Percentiles rank a stretch among this genome's conserved stretches.
These are phyloP conservation scores for Periophthalmus modestus DNA, from an alignment of 2,113 vertebrate genomes.

Conservation along the genomic window DNA sequence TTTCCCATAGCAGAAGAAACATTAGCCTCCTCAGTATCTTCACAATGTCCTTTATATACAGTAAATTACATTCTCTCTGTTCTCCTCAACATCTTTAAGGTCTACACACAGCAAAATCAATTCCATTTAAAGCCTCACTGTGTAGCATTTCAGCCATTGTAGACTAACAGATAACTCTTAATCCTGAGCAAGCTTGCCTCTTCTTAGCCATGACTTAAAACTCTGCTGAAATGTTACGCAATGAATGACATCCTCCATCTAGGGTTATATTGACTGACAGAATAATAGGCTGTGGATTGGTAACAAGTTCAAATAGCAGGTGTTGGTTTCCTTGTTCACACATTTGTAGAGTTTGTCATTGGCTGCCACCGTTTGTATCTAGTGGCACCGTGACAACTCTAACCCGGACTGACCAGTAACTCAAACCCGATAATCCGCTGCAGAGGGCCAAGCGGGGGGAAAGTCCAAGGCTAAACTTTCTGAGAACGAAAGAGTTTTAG, in stretches of 20 bases:
- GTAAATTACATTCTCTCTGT: no score
- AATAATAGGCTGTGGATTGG: neutral
- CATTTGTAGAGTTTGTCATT: conserved; percentile 31
- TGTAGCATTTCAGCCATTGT: no score
- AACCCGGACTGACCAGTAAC: conserved; percentile 40
- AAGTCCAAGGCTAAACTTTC: conserved; percentile 48
- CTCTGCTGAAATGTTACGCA: neutral
- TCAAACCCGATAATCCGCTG: conserved; percentile 49
- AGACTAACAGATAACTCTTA: no score
- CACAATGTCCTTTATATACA: no score
- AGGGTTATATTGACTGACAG: neutral
- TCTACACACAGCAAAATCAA: no score
- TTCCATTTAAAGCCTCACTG: no score
- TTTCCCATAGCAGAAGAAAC: no score
- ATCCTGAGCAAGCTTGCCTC: neutral
- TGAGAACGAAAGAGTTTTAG: conserved; percentile 33
- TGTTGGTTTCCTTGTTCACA: conserved; percentile 35
- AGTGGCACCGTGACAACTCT: conserved; percentile 28
- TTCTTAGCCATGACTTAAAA: neutral
- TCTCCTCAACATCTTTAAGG: no score
- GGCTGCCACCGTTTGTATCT: conserved; percentile 35
- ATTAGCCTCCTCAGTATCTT: no score
- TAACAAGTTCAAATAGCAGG: conserved; percentile 40
- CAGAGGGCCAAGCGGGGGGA: conserved; percentile 22
- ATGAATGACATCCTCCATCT: neutral